Evolutionary conservation across 2,113 vertebrate genomes (phyloP).

Genomic region (Cepphus grylle): DNA sequence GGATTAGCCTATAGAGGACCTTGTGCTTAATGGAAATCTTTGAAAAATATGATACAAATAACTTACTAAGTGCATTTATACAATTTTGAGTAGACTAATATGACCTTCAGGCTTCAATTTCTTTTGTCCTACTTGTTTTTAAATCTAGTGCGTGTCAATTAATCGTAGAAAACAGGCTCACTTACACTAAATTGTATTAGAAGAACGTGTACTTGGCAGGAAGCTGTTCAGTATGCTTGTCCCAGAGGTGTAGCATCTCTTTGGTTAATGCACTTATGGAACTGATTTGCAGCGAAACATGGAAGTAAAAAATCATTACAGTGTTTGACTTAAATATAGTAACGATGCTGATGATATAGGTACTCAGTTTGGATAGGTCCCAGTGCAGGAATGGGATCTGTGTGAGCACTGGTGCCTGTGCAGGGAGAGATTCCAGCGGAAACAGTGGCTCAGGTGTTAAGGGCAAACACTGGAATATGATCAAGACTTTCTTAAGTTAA

Average conservation of each 20-base stretch:
- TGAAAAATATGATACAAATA: background rate
- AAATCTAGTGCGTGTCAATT: background rate
- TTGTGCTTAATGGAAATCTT: background rate
- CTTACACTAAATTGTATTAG: background rate
- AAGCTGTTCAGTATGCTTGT: background rate
- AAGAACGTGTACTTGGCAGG: background rate
- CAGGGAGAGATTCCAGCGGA: fast-evolving
- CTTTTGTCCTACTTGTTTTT: background rate
- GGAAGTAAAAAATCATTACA: background rate
- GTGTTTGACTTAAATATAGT: background rate
- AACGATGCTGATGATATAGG: background rate
- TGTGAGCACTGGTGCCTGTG: background rate
- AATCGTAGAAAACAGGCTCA: background rate
- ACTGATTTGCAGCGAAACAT: background rate
- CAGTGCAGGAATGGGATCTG: background rate
- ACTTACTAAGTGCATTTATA: background rate
- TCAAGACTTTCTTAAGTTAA: background rate
- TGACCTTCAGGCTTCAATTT: background rate
- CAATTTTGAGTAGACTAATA: background rate
- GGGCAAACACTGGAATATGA: background rate
- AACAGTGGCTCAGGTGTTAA: fast-evolving
- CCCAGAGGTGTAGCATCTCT: background rate
- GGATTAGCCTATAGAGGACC: background rate
- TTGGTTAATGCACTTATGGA: background rate
- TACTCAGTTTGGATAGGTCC: background rate